phyloP scores from a whole-genome alignment of 2,797 vertebrate genomes.

The Phrynocephalus forsythii region DNA sequence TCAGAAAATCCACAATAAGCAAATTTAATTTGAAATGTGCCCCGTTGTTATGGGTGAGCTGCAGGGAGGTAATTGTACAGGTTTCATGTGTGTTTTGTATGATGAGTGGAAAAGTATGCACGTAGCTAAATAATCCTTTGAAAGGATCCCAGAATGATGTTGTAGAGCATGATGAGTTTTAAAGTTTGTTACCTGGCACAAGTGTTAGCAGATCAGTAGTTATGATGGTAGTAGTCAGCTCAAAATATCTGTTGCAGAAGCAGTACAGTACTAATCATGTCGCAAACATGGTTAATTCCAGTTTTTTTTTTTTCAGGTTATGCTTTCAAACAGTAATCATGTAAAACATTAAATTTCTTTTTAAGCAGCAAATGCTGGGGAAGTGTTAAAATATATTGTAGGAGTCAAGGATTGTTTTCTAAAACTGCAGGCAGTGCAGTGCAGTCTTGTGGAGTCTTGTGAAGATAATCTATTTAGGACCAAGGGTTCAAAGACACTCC shows the following conservation, averaged over 20 bases:
- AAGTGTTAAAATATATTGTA: not conserved
- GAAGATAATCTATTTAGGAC: not conserved
- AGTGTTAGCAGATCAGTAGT: not conserved
- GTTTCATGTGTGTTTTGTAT: not conserved
- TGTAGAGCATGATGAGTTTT: not conserved
- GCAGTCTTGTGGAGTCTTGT: too few relatives aligned
- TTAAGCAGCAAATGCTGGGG: not conserved
- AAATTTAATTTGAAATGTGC: not conserved
- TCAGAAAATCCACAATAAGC: not conserved
- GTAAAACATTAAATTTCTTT: not conserved
- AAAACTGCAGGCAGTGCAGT: not conserved
- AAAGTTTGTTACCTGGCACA: not conserved
- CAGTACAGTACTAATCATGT: not conserved
- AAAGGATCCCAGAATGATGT: not conserved
- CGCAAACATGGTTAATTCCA: not conserved
- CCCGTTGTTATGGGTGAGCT: not conserved
- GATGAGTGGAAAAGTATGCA: not conserved
- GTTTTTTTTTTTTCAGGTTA: not conserved
- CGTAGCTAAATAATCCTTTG: not conserved
- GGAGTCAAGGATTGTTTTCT: not conserved
- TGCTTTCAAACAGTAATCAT: not conserved
- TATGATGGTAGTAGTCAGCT: not conserved
- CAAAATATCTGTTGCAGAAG: not conserved
- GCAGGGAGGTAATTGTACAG: not conserved
- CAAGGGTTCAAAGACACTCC: not conserved